A percentile compares a stretch with the other conserved stretches of the same genome.
These are phyloP conservation scores for Vidua chalybeata DNA, from an alignment of 2,113 vertebrate species.

Conservation along the genomic window DNA sequence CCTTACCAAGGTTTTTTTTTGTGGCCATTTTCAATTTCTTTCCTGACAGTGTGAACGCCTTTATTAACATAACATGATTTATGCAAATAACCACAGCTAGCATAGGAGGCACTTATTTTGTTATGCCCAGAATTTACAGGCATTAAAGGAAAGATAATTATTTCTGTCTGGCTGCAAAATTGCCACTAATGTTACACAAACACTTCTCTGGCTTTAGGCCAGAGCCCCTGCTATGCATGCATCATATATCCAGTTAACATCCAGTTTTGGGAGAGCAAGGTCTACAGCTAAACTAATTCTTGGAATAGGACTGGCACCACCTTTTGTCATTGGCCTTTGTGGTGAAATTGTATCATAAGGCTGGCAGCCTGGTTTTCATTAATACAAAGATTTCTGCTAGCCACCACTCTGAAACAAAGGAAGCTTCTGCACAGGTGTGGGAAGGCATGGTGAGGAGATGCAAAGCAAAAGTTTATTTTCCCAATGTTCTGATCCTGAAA, in stretches of 20 bases:
- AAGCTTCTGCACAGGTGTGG: rapidly evolving
- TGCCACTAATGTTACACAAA: not conserved
- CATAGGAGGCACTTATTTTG: not conserved
- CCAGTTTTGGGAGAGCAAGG: not conserved
- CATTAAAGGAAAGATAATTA: not conserved
- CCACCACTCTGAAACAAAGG: not conserved
- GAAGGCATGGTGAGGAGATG: not conserved
- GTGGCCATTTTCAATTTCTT: not conserved
- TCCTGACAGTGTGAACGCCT: not conserved
- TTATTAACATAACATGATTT: not conserved
- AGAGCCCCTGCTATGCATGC: not conserved
- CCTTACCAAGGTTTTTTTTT: not conserved
- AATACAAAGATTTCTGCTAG: not conserved
- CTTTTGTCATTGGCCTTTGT: not conserved
- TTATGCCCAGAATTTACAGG: not conserved
- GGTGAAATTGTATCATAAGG: not conserved
- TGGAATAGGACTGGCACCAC: not conserved
- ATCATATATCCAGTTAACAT: not conserved
- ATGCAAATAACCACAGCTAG: not conserved
- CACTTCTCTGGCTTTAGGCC: not conserved
- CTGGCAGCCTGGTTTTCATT: not conserved
- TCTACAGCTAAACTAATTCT: not conserved
- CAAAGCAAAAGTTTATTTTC: not conserved
- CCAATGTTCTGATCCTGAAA: not conserved
- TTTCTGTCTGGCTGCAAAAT: not conserved